Evolutionary conservation across 2,888 invertebrate species (phyloP), one percentile per base, ranked within the genome.

Genomic region (Acleris emargana): DNA sequence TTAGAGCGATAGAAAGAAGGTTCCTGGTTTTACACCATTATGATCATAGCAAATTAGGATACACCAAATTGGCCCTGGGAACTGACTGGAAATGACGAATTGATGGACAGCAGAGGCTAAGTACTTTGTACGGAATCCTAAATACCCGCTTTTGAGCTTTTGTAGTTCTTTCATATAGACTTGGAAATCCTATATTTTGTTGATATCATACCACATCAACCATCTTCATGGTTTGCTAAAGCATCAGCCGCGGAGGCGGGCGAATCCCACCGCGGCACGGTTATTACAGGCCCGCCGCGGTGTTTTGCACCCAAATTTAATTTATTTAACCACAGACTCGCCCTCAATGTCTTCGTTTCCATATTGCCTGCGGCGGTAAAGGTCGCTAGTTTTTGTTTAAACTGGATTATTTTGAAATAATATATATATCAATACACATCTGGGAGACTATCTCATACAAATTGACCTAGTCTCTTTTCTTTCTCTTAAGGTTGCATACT

Each of bases 221-320:
- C 17, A 18, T 43, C 28, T 58, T 58, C 38, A 38, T 22, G 7
- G 17, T 22, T 58, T 52, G 45, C 11, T 4, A 32, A 7, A 32
- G 5, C 52, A 42, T 16, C 63, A 64, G 66, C 54, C 61, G 51
- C 20, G 54, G 58, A 47, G 58, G 64, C 53, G 53, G 64, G 64
- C 58, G 45, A 58, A 59, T 58, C 58, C 69, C 69, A 64, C 63
- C 68, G 81, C 81, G 79, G 80, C 68, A 53, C 68, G 64, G 71
- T 74, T 78, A 86, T 86, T 87, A 86, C 76, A 84, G 86, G 79
- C 72, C 38, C 69, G 68, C 42, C 71, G 72, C 71, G 75, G 79
- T 85, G 82, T 84, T 86, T 85, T 84, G 83, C 80, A 78, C 79
- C 82, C 76, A 77, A 84, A 86, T 84, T 84, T 82, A 83, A 86